Evolutionary conservation across 2,113 vertebrate genomes (phyloP), one percentile per base, ranked within the genome.

Genomic region (Eleginops maclovinus): DNA sequence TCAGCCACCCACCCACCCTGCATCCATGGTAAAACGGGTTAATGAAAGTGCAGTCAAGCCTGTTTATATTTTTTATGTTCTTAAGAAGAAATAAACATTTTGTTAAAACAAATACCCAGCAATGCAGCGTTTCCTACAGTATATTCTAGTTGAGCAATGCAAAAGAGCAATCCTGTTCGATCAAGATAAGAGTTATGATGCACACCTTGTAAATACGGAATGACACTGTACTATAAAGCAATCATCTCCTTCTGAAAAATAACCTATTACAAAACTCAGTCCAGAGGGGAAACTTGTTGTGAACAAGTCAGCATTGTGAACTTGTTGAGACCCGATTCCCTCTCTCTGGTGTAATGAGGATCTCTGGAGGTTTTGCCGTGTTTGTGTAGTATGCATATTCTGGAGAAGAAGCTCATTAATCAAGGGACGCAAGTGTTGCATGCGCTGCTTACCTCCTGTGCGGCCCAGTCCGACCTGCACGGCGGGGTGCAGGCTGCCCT

Each of bases 401-500:
- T 8, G 47, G 2, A 46, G 26, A 15, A 49, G 50, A 17, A 14
- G 26, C 17, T 58, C 26, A 65, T 49, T 41, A 40, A 70, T 61
- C 61, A 71, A n/a, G n/a, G 8, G 4, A 9, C 9, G 2, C 17
- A 41, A 56, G n/a, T 19, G 0, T 62, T 31, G 7, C n/a, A n/a
- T 60, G 16, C 8, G 17, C 17, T 53, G 64, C 92, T 94, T 93
- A 99, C 98, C 98, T 96, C 98, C 97, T 19, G 95, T 98, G 82
- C 98, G 96, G 82, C 98, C 97, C 65, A 94, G 95, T 83, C 97
- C 96, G 83, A 97, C 94, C 91, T 97, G 97, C 81, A 99, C 97
- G 26, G 97, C 98, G 6, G 98, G 98, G 36, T 98, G 97, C 91
- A 99, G 95, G 92, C 98, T 97, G 89, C 96, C 95, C 93, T 99